Evolutionary conservation across 2,888 invertebrate species (phyloP).

Genomic region (Agonopterix heracliana): DNA sequence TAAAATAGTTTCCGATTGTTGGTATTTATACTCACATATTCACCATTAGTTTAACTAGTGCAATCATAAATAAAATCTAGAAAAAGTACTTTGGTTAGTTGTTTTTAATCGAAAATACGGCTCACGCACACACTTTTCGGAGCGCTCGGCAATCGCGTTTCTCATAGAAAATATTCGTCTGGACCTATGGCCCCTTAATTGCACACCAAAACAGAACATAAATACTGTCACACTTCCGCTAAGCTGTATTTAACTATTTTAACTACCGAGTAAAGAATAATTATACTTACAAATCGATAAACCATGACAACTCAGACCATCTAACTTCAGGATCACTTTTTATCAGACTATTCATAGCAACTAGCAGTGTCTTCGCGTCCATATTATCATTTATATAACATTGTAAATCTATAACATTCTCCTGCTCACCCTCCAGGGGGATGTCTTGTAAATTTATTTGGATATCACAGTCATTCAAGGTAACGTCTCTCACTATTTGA

Average conservation of each 20-base stretch:
- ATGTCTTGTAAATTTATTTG: conserved; percentile 56
- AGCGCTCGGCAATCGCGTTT: too few species aligned
- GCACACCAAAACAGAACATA: too few species aligned
- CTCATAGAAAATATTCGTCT: too few species aligned
- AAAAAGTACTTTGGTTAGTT: too few species aligned
- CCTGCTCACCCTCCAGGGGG: conserved; percentile 41
- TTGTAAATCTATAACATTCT: conserved; percentile 69
- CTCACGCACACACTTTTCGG: too few species aligned
- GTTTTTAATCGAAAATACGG: too few species aligned
- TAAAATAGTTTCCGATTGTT: too few species aligned
- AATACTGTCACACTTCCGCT: too few species aligned
- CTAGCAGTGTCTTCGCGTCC: conserved; percentile 74
- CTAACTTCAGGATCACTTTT: conserved; percentile 77
- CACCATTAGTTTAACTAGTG: too few species aligned
- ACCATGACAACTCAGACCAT: conserved; percentile 85
- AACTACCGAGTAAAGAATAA: not conserved
- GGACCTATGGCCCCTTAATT: too few species aligned
- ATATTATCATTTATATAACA: conserved; percentile 76
- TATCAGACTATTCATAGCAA: conserved; percentile 78
- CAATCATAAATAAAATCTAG: too few species aligned
- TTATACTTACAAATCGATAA: conserved; percentile 77
- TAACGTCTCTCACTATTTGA: conserved; percentile 60
- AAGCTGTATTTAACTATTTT: not conserved
- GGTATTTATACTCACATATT: too few species aligned
- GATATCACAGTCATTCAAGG: conserved; percentile 56